Evolutionary conservation across 2,113 vertebrate species (phyloP).

Genomic region (Otis tarda): DNA sequence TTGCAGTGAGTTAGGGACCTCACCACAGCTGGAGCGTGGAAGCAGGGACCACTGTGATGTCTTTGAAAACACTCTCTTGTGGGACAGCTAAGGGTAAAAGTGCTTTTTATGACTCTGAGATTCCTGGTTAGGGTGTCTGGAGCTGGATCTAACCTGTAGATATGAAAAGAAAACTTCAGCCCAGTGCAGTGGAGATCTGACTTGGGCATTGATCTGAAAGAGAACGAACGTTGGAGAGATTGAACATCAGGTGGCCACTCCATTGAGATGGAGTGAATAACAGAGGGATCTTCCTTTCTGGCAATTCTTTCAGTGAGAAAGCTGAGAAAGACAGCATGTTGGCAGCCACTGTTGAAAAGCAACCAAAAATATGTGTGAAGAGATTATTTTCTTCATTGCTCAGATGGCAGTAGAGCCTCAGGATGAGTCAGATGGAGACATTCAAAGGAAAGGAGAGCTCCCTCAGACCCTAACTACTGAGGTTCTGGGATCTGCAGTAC

Average conservation of each 20-base stretch:
- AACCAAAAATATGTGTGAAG: neutral
- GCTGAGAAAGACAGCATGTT: neutral
- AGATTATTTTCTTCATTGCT: neutral
- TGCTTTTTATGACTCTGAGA: neutral
- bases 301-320: neutral
- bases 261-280: rapidly evolving
- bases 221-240: neutral
- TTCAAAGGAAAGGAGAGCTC: neutral
- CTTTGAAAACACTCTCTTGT: neutral
- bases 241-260: neutral
- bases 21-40: neutral
- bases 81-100: neutral
- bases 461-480: neutral
- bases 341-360: neutral
- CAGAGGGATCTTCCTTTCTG: neutral
- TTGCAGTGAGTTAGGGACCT: rapidly evolving
- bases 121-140: neutral
- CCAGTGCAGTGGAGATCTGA: neutral
- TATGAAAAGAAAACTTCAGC: neutral
- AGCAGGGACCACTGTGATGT: neutral
- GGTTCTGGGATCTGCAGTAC: neutral
- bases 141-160: neutral
- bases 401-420: neutral
- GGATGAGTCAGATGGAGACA: neutral
- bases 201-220: neutral